Percentiles rank a stretch among this genome's conserved stretches.
phyloP scores from a whole-genome alignment of 2,113 vertebrate genomes.

The Ailurus styani region DNA sequence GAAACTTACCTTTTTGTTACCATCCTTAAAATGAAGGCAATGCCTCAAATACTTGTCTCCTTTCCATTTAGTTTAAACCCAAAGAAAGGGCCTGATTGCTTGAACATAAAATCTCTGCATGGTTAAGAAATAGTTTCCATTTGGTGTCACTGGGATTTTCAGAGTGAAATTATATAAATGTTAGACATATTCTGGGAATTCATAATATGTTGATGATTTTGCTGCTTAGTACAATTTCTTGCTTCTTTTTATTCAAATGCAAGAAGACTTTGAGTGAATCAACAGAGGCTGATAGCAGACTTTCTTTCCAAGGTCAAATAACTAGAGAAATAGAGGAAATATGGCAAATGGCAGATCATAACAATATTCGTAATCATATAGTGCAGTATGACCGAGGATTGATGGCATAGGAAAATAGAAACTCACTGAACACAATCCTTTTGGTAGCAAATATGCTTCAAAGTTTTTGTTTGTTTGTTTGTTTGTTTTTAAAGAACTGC shows the following conservation, averaged over 20 bases:
- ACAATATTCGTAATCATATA: background rate
- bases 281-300: background rate
- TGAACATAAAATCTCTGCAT: background rate
- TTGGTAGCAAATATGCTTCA: background rate
- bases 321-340: constrained; percentile 3
- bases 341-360: background rate
- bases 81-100: background rate
- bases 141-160: background rate
- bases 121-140: background rate
- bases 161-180: background rate
- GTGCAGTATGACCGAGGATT: background rate
- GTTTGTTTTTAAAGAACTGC: background rate
- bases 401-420: background rate
- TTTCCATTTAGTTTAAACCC: background rate
- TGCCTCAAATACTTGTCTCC: background rate
- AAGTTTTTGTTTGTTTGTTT: background rate
- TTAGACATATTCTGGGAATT: background rate
- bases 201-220: constrained; percentile 1
- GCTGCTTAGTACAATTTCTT: background rate
- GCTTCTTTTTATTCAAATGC: background rate
- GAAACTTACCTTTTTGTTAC: background rate
- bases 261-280: background rate
- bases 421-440: background rate
- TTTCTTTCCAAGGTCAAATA: background rate
- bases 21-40: background rate